Evolutionary conservation across 2,113 vertebrate species (phyloP), one percentile per base, ranked within the genome.

Genomic region (Carlito syrichta): DNA sequence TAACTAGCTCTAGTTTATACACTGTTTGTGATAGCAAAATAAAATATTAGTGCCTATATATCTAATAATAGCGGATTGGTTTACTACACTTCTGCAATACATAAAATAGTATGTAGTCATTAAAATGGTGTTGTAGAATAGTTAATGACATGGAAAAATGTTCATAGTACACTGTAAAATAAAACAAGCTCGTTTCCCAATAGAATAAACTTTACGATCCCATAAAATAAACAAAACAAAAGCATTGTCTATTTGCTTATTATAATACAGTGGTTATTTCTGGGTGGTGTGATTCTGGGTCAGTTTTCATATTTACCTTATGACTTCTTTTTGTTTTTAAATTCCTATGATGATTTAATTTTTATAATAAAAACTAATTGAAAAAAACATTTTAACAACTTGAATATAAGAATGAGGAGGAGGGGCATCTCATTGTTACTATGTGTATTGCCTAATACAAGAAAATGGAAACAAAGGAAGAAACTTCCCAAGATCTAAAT

Each of bases 131-230:
- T 63, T 87, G 1, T 27, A 92, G 54, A 95, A 50, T 52, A 52
- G 5, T 87, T 96, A 92, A 92, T 92, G 52, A 60, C 9, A 76
- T 74, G n/a, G 40, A 56, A 91, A 79, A 92, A 66, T 68, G 2
- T 82, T 77, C n/a, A 74, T 38, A 8, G 84, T 73, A 92, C 25
- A 84, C 60, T 88, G 7, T 92, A 86, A 91, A 89, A 43, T 77
- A 22, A 82, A 90, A 91, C 4, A 91, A 81, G 12, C 23, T 91
- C 90, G 10, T 27, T 95, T 92, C 10, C 14, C 32, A 95, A 40
- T 56, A 63, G n/a, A 50, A 86, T 60, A 43, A 79, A 92, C 0
- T 90, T 93, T 71, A 89, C 45, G 27, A 40, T 73, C 7, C 3
- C 45, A 63, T 74, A 89, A 93, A 88, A 90, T 58, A 89, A 76